phyloP scores from a whole-genome alignment of 2,888 invertebrate species.

The Quadroppia sp. region DNA sequence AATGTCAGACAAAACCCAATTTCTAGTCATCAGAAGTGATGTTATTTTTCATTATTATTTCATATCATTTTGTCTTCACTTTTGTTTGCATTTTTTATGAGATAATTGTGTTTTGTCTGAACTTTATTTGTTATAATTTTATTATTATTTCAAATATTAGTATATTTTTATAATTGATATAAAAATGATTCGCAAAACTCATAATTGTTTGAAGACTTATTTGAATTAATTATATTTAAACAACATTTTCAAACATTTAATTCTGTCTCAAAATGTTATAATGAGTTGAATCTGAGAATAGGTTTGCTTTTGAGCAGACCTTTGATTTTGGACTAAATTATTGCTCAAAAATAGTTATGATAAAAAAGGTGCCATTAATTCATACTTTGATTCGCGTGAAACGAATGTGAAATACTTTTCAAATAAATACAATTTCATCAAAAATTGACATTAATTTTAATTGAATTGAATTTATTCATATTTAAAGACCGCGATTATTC shows the following conservation, averaged over 20 bases:
- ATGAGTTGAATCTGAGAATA: not conserved
- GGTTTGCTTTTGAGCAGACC: conserved; percentile 7
- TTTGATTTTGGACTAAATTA: not conserved
- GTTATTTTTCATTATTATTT: not conserved
- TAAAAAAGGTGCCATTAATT: conserved; percentile 21
- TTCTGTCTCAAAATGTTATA: not conserved
- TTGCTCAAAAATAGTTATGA: conserved; percentile 22
- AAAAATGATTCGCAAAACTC: not conserved
- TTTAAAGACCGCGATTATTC: too few species aligned
- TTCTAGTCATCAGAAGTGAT: not conserved
- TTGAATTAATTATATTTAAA: not conserved
- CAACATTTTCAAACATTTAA: not conserved
- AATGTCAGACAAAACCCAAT: not conserved
- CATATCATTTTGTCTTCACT: not conserved
- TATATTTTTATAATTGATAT: conserved; percentile 25
- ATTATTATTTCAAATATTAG: conserved; percentile 18
- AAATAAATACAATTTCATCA: too few species aligned
- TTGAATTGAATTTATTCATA: too few species aligned
- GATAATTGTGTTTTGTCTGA: conserved; percentile 8
- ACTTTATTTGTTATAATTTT: conserved; percentile 17
- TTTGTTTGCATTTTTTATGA: not conserved
- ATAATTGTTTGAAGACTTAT: not conserved
- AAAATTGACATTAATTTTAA: too few species aligned
- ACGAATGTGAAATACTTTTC: too few species aligned
- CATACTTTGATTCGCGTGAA: too few species aligned